Evolutionary conservation across 2,113 vertebrate species (phyloP), one percentile per base, ranked within the genome.

Genomic region (Plotosus lineatus): DNA sequence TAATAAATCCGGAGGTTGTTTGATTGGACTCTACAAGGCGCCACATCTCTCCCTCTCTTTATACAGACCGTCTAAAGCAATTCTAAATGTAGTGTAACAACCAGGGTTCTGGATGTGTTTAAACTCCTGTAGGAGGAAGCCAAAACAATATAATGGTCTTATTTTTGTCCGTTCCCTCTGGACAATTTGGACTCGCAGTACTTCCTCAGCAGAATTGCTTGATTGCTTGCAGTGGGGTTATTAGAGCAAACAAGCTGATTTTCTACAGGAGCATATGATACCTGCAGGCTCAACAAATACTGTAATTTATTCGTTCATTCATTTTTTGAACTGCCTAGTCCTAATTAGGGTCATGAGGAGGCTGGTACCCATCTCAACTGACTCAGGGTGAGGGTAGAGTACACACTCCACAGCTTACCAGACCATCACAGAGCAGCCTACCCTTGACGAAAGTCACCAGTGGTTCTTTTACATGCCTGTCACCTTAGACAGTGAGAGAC

Each of bases 141-240:
- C 86, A 87, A 80, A 85, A 86, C 65, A 81, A 82, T 77, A 79
- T 86, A 86, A 85, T 84, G 83, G 86, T 73, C 83, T 72, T 73
- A 81, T 86, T 85, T 87, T 88, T 82, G 81, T 87, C 75, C 74
- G 21, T 69, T 82, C 80, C 80, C 80, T 53, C 82, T 81, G 69
- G 60, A 78, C 82, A 69, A 78, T 84, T 72, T 68, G 75, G 48
- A 78, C 74, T 63, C 21, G 44, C 63, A 23, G 63, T 50, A 69
- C 71, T 68, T 80, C 61, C 69, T 63, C 11, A 36, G 80, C 36
- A 55, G 58, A 76, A 76, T 53, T 68, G 60, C 60, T 53, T 66
- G 60, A 81, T 76, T 76, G 73, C 61, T 33, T 77, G 65, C 46
- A 82, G 73, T 46, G 51, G 15, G 65, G 63, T 82, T 65, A 46